These are phyloP conservation scores for Camponotus fellah DNA, from an alignment of 2,888 invertebrate species.

Conservation along the genomic window DNA sequence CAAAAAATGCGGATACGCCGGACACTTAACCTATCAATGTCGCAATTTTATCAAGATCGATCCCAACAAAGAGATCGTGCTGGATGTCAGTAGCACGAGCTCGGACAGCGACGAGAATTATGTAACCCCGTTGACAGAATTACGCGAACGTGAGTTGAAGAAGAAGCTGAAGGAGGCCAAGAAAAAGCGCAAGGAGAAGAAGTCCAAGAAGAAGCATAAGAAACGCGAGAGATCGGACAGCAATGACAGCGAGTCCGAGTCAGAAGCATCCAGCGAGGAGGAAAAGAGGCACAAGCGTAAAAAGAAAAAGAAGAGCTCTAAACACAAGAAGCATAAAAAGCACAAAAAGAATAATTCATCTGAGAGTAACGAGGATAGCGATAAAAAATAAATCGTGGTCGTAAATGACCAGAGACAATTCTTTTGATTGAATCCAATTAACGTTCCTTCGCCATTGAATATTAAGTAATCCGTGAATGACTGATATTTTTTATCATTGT, in stretches of 20 bases:
- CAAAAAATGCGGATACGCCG: constrained; percentile 98
- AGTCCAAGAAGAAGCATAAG: constrained; percentile 85
- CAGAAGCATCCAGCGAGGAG: constrained; percentile 55
- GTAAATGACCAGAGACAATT: neutral
- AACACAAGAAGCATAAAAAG: constrained; percentile 85
- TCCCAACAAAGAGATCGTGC: constrained; percentile 96
- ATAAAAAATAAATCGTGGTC: constrained; percentile 34
- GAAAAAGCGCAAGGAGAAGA: constrained; percentile 88
- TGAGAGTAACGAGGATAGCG: constrained; percentile 63
- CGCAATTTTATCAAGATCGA: constrained; percentile 98
- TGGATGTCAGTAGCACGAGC: constrained; percentile 98
- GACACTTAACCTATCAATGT: constrained; percentile 98
- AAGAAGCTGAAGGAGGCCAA: constrained; percentile 90
- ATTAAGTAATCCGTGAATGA: neutral
- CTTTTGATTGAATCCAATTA: neutral
- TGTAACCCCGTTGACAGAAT: constrained; percentile 93
- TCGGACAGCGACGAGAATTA: constrained; percentile 95
- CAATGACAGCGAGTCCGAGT: constrained; percentile 79
- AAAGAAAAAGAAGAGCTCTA: constrained; percentile 81
- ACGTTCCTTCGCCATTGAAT: neutral
- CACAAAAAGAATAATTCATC: constrained; percentile 79
- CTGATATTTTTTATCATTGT: neutral
- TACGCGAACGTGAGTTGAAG: constrained; percentile 92
- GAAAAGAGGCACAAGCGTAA: constrained; percentile 78
- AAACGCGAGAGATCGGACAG: constrained; percentile 79